Percentiles rank a stretch among this genome's conserved stretches.
Conservation (phyloP, 2,797 vertebrate genomes). For the Leptatherina wallacei region DNA sequence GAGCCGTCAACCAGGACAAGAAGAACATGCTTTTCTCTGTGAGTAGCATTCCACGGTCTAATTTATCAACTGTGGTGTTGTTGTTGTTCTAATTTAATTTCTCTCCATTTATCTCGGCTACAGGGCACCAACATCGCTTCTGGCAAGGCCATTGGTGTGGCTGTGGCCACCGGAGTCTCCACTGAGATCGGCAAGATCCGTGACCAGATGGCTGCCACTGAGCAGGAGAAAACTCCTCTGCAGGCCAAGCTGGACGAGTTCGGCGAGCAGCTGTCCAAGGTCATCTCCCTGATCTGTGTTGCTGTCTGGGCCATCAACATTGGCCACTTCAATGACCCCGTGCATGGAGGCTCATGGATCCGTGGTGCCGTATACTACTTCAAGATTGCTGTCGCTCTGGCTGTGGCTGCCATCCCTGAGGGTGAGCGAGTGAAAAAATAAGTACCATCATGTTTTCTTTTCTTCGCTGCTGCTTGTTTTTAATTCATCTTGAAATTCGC, state of each 20-base stretch:
- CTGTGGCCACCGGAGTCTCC: slow-evolving; percentile 88
- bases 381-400: slow-evolving; percentile 94
- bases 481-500: slow-evolving; percentile 15
- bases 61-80: not conserved
- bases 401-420: slow-evolving; percentile 95
- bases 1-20: slow-evolving; percentile 98
- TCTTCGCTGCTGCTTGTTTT: not conserved
- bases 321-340: slow-evolving; percentile 95
- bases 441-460: not conserved
- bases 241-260: slow-evolving; percentile 97
- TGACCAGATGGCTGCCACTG: slow-evolving; percentile 95
- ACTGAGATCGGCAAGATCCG: slow-evolving; percentile 98
- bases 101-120: not conserved
- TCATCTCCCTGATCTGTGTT: slow-evolving; percentile 95
- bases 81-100: not conserved
- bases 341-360: slow-evolving; percentile 96
- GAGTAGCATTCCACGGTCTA: slow-evolving; percentile 57
- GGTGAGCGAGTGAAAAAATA: slow-evolving; percentile 73
- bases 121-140: slow-evolving; percentile 96
- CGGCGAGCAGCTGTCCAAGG: slow-evolving; percentile 96
- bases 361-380: slow-evolving; percentile 96
- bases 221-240: slow-evolving; percentile 96
- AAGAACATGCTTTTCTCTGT: slow-evolving; percentile 99
- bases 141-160: slow-evolving; percentile 91
- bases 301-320: slow-evolving; percentile 98